Evolutionary conservation across 2,797 vertebrate genomes (phyloP), one percentile per base, ranked within the genome.

Genomic region (Megaceryle alcyon): DNA sequence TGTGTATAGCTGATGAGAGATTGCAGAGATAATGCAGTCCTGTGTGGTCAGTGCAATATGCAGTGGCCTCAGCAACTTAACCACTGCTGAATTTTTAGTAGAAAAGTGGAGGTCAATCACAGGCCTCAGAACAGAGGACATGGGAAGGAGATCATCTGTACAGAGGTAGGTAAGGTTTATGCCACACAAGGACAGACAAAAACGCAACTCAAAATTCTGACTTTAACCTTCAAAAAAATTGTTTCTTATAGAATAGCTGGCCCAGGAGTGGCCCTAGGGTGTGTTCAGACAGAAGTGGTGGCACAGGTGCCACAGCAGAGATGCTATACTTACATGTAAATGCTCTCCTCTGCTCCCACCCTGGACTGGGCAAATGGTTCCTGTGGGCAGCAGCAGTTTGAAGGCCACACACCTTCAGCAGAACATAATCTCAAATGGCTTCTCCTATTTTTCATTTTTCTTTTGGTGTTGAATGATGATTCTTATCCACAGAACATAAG

Each of bases 351-450:
- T 68, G 41, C 49, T 91, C 26, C 33, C 0, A 0, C 41, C 0
- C 0, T 13, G 37, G 66, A 64, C 35, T 1, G 2, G 61, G 35
- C 51, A 88, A 91, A 89, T 6, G 28, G 59, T 26, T 86, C 73
- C 87, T 51, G 65, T 43, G 72, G 69, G 85, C 49, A 90, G 73
- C 48, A 87, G 68, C 48, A 88, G 66, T 83, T 87, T 29, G 75
- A 63, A 93, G 84, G 35, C 71, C 78, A 64, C 0, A 6, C 1
- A 6, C 39, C 48, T 94, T 54, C 72, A 91, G 49, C 33, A 75
- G 73, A 94, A 46, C 19, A 57, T 86, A 86, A 94, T 70, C 48
- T 60, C 70, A 86, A 86, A 94, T 88, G 43, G 84, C 66, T 97
- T 88, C 15, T 68, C 12, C 21, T 79, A 9, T 77, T 95, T 70